phyloP scores from a whole-genome alignment of 2,888 invertebrate species.

The Melieria omissa region DNA sequence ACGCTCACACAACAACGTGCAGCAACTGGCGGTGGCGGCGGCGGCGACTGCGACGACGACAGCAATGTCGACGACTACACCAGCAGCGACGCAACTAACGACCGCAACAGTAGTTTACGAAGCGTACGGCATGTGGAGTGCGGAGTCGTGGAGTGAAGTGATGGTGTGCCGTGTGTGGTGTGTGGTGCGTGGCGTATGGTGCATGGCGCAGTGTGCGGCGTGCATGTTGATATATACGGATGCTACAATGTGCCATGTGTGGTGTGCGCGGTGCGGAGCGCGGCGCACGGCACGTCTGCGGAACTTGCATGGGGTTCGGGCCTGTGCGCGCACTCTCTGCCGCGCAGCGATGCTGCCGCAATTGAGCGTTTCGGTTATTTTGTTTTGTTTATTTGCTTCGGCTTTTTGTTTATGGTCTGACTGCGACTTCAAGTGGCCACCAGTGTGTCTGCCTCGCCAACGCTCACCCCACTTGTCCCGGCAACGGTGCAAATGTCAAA shows the following conservation, averaged over 20 bases:
- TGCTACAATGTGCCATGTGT: too few species aligned
- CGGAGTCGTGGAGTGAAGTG: constrained; percentile 4
- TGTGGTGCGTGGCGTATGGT: constrained; percentile 2
- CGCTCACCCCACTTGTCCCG: constrained; percentile 3
- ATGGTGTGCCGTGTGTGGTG: constrained; percentile 23
- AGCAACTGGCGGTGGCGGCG: constrained; percentile 27
- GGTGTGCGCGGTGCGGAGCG: too few species aligned
- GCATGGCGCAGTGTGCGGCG: constrained; percentile 3
- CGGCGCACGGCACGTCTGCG: too few species aligned
- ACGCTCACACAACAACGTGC: constrained; percentile 40
- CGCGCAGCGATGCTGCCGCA: too few species aligned
- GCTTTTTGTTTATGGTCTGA: not conserved
- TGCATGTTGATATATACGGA: not conserved
- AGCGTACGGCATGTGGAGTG: too few species aligned
- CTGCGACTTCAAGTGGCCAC: constrained; percentile 19
- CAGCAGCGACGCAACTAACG: constrained; percentile 11
- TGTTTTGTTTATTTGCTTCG: constrained; percentile 10
- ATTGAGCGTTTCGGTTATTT: constrained; percentile 34
- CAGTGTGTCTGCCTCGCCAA: constrained; percentile 17
- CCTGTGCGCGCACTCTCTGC: too few species aligned
- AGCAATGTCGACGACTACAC: constrained; percentile 37
- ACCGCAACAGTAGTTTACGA: constrained; percentile 7
- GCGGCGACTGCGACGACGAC: constrained; percentile 26
- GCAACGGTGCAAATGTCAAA: not conserved
- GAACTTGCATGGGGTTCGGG: too few species aligned